Percentiles rank a stretch among this genome's conserved stretches.
phyloP scores from a whole-genome alignment of 2,797 vertebrate genomes.

The Microctenopoma lineatum region DNA sequence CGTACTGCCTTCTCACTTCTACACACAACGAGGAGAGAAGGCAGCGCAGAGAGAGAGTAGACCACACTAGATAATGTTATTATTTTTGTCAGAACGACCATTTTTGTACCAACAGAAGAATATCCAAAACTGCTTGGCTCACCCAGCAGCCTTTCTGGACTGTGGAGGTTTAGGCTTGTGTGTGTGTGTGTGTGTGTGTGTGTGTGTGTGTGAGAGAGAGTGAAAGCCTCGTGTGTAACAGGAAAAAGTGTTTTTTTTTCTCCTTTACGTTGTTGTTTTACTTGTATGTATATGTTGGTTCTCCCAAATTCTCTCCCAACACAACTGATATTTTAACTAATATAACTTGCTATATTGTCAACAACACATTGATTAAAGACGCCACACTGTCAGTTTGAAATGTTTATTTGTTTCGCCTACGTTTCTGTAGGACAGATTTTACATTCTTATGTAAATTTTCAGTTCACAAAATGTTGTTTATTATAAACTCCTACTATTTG shows the following conservation, averaged over 20 bases:
- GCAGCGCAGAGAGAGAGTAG: conserved; percentile 53
- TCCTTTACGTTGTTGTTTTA: conserved; percentile 56
- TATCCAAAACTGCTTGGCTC: conserved; percentile 68
- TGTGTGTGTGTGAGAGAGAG: neutral
- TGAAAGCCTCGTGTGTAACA: conserved; percentile 55
- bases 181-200: conserved; percentile 21
- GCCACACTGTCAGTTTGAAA: conserved; percentile 73
- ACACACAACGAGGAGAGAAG: conserved; percentile 62
- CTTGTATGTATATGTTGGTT: conserved; percentile 80
- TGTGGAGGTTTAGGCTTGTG: conserved; percentile 53
- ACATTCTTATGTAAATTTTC: neutral
- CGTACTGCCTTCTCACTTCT: conserved; percentile 83
- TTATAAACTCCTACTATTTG: neutral
- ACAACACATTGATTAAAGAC: conserved; percentile 79
- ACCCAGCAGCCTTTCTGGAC: conserved; percentile 51
- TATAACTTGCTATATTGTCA: conserved; percentile 78
- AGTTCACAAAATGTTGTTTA: neutral
- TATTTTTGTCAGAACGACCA: conserved; percentile 68
- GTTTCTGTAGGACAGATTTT: neutral
- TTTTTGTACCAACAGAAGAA: conserved; percentile 81
- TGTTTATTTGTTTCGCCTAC: conserved; percentile 38
- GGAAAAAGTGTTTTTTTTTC: conserved; percentile 65
- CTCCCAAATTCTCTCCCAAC: conserved; percentile 72
- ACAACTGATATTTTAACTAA: conserved; percentile 78
- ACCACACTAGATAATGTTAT: conserved; percentile 62